Conservation (phyloP, 2,113 vertebrate species). For the Aramus guarauna region DNA sequence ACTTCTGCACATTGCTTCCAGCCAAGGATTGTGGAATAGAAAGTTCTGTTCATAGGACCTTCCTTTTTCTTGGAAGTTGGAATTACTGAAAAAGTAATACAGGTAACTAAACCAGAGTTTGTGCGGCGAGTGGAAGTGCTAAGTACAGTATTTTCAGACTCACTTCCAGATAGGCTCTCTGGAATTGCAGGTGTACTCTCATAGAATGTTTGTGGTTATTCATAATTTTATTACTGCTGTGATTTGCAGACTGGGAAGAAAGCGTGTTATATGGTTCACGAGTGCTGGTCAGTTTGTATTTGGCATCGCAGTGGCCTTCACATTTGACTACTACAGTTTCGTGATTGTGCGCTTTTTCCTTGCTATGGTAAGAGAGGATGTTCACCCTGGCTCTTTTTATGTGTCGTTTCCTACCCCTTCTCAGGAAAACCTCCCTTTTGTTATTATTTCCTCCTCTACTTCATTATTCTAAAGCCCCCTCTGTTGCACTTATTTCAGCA, state of each 20-base stretch:
- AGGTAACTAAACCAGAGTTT: not conserved
- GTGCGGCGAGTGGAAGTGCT: not conserved
- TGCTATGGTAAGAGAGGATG: slow-evolving; percentile 83
- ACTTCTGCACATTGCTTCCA: not conserved
- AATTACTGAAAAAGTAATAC: not conserved
- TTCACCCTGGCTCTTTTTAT: not conserved
- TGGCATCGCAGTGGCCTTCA: slow-evolving; percentile 82
- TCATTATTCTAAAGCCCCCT: slow-evolving; percentile 56
- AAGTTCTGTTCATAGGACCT: not conserved
- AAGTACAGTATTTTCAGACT: not conserved
- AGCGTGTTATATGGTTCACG: slow-evolving; percentile 81
- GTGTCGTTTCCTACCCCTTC: not conserved
- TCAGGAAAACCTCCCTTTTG: slow-evolving; percentile 43
- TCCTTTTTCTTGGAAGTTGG: not conserved
- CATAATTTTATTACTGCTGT: not conserved
- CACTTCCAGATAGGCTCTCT: not conserved
- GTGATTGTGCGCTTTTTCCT: slow-evolving; percentile 85
- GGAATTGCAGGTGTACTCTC: not conserved
- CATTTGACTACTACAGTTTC: slow-evolving; percentile 85
- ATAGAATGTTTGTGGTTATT: not conserved
- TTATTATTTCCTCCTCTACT: slow-evolving; percentile 15
- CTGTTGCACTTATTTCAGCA: slow-evolving; percentile 66
- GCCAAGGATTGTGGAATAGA: not conserved
- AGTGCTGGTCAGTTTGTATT: slow-evolving; percentile 84
- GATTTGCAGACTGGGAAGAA: slow-evolving; percentile 83